Percentiles rank a stretch among this genome's conserved stretches.
Evolutionary conservation across 2,113 vertebrate genomes (phyloP).

Genomic region (Nestor notabilis): DNA sequence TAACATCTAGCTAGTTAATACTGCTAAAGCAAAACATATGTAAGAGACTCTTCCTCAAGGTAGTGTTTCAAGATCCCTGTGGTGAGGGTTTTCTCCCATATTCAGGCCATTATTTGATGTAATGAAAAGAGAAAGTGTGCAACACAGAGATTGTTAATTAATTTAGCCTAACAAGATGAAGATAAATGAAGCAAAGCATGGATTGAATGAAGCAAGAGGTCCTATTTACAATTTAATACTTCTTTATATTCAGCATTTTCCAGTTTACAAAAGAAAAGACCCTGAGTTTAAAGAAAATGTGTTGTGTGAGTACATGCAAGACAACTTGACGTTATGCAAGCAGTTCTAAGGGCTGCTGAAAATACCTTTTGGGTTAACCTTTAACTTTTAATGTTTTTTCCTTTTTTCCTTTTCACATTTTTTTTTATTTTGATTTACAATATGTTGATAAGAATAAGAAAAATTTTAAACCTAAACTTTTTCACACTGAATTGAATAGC

Average conservation of each 20-base stretch:
- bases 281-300: slow-evolving; percentile 52
- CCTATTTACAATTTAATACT: slow-evolving; percentile 88
- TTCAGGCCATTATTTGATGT: slow-evolving; percentile 94
- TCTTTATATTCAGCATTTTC: slow-evolving; percentile 70
- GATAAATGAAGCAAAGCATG: slow-evolving; percentile 95
- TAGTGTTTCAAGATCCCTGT: slow-evolving; percentile 68
- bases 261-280: slow-evolving; percentile 59
- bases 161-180: slow-evolving; percentile 99
- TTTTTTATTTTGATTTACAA: background rate
- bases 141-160: slow-evolving; percentile 98
- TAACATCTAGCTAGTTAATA: slow-evolving; percentile 49
- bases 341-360: slow-evolving; percentile 47
- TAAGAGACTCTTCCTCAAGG: slow-evolving; percentile 64
- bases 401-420: background rate
- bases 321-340: slow-evolving; percentile 34
- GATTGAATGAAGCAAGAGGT: slow-evolving; percentile 88
- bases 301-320: background rate
- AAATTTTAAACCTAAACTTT: background rate
- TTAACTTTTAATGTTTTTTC: slow-evolving; percentile 41
- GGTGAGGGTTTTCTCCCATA: slow-evolving; percentile 79
- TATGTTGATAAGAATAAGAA: background rate
- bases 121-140: slow-evolving; percentile 99
- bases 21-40: slow-evolving; percentile 24
- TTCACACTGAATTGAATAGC: background rate
- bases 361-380: slow-evolving; percentile 65